These are phyloP conservation scores for Aphaenogaster floridana DNA, from an alignment of 1,140 invertebrate genomes.

Conservation along the genomic window DNA sequence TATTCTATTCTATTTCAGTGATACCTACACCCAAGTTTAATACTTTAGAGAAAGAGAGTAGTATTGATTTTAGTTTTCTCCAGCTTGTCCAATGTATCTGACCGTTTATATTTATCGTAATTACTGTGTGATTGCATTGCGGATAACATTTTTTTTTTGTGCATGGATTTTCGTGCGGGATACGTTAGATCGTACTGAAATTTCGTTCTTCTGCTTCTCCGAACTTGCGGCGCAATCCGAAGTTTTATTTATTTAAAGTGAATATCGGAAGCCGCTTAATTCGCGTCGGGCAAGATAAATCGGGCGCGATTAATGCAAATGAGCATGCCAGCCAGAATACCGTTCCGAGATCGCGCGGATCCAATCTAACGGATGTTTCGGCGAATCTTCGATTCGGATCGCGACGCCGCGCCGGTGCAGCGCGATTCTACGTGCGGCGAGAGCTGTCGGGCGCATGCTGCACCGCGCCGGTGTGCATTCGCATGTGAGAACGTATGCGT, in stretches of 20 bases:
- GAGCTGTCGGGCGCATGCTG: conserved; percentile 17
- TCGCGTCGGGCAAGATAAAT: conserved; percentile 37
- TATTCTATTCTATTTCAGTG: neutral
- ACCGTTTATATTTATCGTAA: conserved; percentile 20
- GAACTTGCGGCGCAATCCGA: neutral
- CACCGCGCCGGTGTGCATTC: conserved; percentile 70
- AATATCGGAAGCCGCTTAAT: conserved; percentile 2
- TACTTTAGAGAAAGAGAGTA: neutral
- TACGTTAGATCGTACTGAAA: neutral
- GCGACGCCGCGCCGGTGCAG: conserved; percentile 24
- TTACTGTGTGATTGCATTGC: neutral
- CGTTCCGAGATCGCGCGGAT: conserved; percentile 27
- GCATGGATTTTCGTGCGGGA: neutral
- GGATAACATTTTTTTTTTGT: neutral
- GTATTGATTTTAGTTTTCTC: neutral
- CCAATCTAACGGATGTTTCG: conserved; percentile 50
- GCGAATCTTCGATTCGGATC: conserved; percentile 52
- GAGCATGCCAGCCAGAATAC: conserved; percentile 34
- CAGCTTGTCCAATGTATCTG: neutral
- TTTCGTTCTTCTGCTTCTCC: neutral
- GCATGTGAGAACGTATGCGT: conserved; percentile 70
- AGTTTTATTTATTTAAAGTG: conserved; percentile 55
- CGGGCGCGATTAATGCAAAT: conserved; percentile 53
- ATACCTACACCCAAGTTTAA: neutral
- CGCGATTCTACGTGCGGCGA: conserved; percentile 20